Base-by-base conservation (phyloP, 2,113 vertebrate species). In the Strix uralensis region DNA sequence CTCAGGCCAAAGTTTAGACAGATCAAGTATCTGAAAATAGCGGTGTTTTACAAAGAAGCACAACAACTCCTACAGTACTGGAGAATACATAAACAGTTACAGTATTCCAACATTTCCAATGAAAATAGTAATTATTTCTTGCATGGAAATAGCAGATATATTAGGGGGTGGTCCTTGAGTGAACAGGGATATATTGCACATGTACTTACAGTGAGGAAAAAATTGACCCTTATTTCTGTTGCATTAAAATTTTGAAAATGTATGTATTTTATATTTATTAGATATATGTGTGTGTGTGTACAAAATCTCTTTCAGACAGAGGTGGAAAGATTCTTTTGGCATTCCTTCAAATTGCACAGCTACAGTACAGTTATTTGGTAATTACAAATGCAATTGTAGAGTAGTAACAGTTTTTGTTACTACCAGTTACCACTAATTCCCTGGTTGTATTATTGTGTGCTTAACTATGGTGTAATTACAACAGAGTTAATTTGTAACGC, bases 391-490 rank as follows among this genome's bases (percentile, higher is more conserved):
- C 65, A 88, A 90, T 75, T 81, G 72, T 38, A 81, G 74, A 80
- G n/a, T 79, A 72, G 52, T 47, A 85, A 52, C 38, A 73, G 13
- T 59, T 89, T 91, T 85, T 81, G 70, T 78, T 90, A 75, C 55
- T 67, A 67, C 44, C 40, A 82, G 40, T 71, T 95, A 72, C 52
- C 57, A 44, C 52, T 75, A 75, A 93, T 88, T 94, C 57, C 26
- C 71, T 67, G 19, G 51, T 81, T 92, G 44, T 79, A 75, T 85
- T 88, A 74, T 63, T 59, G 49, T 52, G 40, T 72, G 34, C 62
- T 52, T 66, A 85, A 93, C 85, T 75, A 51, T 49, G 21, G 30
- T 65, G 34, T 82, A 92, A 94, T 95, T 96, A 88, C 74, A 80
- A 72, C 16, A 71, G 69, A 87, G 73, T 93, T 87, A 82, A 94